Percentiles rank a stretch among this genome's conserved stretches.
These are phyloP conservation scores for Nomada ruficornis DNA, from an alignment of 2,888 invertebrate genomes.

Conservation along the genomic window DNA sequence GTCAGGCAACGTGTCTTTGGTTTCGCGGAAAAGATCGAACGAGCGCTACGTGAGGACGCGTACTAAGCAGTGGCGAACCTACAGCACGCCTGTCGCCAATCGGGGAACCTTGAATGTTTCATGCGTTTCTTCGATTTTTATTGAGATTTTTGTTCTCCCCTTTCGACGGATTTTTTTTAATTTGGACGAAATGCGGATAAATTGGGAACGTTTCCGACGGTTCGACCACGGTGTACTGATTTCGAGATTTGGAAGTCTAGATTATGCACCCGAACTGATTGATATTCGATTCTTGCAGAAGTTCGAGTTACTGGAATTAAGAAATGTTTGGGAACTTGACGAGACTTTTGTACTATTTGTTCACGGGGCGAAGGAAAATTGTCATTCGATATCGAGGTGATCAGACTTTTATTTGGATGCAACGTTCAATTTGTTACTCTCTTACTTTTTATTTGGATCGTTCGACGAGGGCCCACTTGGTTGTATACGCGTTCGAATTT, in stretches of 20 bases:
- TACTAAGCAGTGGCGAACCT: conserved; percentile 67
- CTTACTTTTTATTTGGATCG: background rate
- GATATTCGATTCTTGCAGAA: background rate
- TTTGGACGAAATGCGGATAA: background rate
- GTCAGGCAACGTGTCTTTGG: conserved; percentile 75
- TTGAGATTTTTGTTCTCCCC: background rate
- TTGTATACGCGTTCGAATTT: conserved; percentile 24
- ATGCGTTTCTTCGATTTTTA: conserved; percentile 44
- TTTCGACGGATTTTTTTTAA: background rate
- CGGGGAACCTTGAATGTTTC: conserved; percentile 63
- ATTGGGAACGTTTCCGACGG: background rate
- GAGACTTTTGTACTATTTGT: background rate
- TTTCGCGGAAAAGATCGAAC: conserved; percentile 82
- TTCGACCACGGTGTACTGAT: background rate
- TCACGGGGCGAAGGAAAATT: too few species aligned
- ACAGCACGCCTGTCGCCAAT: conserved; percentile 22
- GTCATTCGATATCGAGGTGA: too few species aligned
- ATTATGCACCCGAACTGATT: background rate
- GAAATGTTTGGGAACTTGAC: background rate
- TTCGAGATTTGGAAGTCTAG: background rate
- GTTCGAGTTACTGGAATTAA: background rate
- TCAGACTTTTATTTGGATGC: too few species aligned
- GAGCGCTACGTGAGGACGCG: conserved; percentile 80
- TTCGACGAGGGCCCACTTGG: background rate
- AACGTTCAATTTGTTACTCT: too few species aligned